phyloP scores from a whole-genome alignment of 2,888 invertebrate species.

The Eilema caniola region DNA sequence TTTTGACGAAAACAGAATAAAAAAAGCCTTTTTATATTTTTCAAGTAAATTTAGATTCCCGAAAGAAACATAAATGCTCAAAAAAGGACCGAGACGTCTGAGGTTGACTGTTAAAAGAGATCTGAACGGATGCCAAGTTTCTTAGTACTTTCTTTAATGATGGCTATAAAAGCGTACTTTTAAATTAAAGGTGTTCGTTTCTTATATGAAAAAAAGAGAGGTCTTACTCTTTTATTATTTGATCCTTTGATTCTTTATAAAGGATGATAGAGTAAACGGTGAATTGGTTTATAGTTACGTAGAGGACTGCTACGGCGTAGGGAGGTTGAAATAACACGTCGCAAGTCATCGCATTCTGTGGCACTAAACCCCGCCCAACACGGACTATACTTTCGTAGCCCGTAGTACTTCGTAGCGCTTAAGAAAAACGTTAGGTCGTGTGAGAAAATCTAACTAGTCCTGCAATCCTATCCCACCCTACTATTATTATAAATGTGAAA shows the following conservation, averaged over 20 bases:
- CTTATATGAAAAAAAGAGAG: background rate
- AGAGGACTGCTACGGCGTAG: constrained; percentile 44
- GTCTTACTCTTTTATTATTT: background rate
- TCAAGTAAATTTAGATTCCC: background rate
- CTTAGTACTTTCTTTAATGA: background rate
- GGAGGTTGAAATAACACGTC: constrained; percentile 53
- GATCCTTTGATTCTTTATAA: constrained; percentile 18
- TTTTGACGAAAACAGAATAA: background rate
- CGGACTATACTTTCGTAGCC: constrained; percentile 31
- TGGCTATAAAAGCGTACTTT: background rate
- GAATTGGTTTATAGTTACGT: constrained; percentile 50
- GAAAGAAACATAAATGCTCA: background rate
- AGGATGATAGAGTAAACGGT: constrained; percentile 46
- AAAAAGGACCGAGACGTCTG: background rate
- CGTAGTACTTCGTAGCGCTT: constrained; percentile 43
- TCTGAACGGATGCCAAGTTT: background rate
- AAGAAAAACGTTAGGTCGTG: constrained; percentile 38
- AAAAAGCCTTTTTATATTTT: no score
- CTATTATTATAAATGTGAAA: background rate
- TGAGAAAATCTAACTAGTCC: constrained; percentile 17
- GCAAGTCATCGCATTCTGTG: constrained; percentile 42
- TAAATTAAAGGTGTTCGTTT: background rate
- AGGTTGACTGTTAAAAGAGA: background rate
- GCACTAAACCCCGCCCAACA: constrained; percentile 40
- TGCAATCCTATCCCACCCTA: background rate